A percentile compares a stretch with the other conserved stretches of the same genome.
These are phyloP conservation scores for Cavia porcellus DNA, from an alignment of 2,113 vertebrate genomes.

Conservation along the genomic window DNA sequence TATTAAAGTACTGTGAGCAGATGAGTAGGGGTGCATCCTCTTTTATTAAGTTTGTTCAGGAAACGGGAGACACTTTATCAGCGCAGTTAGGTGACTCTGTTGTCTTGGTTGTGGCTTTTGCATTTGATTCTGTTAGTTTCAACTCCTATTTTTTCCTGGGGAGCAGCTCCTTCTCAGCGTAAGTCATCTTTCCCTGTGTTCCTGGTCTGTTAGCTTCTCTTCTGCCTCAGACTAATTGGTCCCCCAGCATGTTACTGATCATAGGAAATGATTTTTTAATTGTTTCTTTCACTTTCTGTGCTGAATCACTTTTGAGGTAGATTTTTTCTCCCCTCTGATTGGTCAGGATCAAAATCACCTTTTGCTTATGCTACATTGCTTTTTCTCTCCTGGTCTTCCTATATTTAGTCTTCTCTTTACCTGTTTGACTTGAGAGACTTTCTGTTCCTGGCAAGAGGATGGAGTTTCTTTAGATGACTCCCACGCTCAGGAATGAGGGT, in stretches of 20 bases:
- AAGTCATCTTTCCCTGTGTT: background rate
- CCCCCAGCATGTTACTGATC: background rate
- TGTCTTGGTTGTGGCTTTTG: background rate
- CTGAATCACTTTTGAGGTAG: background rate
- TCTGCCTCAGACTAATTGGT: background rate
- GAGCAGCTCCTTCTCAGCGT: background rate
- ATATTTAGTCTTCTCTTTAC: background rate
- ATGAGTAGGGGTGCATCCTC: background rate
- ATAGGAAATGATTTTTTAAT: background rate
- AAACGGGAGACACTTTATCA: background rate
- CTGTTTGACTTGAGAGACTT: background rate
- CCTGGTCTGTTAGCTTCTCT: background rate
- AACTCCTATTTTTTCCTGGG: background rate
- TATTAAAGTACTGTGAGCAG: background rate
- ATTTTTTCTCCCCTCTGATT: background rate
- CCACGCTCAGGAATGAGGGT: background rate
- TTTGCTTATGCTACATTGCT: background rate
- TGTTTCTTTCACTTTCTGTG: background rate
- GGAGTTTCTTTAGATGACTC: background rate
- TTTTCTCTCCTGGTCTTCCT: background rate
- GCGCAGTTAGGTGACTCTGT: background rate
- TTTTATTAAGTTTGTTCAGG: background rate
- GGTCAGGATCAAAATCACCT: background rate
- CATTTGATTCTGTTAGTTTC: background rate
- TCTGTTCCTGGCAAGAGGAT: background rate